phyloP scores from a whole-genome alignment of 2,797 vertebrate species.

The Erethizon dorsatum region DNA sequence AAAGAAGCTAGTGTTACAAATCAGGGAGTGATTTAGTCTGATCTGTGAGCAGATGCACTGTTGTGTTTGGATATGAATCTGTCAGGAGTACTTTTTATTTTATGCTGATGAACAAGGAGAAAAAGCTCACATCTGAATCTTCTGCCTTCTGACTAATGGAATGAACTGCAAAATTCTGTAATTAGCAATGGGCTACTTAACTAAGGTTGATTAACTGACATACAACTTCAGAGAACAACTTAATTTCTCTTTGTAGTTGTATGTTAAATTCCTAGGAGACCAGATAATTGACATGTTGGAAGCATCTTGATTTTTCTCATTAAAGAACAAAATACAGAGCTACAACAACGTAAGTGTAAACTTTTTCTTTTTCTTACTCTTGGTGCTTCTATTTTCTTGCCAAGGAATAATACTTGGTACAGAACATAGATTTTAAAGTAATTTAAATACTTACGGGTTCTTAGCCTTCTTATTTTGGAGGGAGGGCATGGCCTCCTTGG shows the following conservation, averaged over 20 bases:
- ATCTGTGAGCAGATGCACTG: neutral
- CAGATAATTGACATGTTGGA: neutral
- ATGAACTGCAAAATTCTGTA: neutral
- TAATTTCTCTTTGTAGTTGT: constrained; percentile 27
- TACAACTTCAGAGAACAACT: constrained; percentile 40
- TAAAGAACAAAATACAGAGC: constrained; percentile 38
- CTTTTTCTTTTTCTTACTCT: neutral
- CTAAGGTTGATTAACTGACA: neutral
- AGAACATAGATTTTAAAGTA: constrained; percentile 19
- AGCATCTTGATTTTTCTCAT: neutral
- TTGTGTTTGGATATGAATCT: neutral
- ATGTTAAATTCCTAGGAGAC: constrained; percentile 57
- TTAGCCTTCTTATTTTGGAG: neutral
- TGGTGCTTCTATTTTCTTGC: neutral
- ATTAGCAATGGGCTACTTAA: neutral
- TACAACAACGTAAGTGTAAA: neutral
- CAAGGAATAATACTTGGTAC: neutral
- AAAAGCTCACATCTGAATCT: neutral
- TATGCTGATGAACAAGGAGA: neutral
- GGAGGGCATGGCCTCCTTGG: neutral
- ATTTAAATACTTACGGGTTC: neutral
- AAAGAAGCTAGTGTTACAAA: neutral
- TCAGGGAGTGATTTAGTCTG: neutral
- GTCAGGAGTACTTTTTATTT: neutral
- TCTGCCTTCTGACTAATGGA: neutral